Base-by-base conservation (phyloP, 2,888 invertebrate species). In the Xanthorhoe designata region DNA sequence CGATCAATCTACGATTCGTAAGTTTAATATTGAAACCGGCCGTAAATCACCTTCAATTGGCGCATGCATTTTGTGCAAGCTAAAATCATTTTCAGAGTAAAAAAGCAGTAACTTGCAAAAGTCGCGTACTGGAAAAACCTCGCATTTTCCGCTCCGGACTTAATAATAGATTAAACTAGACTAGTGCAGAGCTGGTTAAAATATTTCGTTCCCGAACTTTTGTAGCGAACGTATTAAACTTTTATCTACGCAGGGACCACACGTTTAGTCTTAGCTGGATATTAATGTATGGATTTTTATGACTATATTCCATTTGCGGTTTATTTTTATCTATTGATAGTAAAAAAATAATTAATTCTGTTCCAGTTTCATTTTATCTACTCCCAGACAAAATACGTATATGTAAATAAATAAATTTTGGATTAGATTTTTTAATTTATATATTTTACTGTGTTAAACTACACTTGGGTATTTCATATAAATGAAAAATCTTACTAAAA, bases 121-220 rank as follows among this genome's bases (percentile, higher is more conserved):
- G 38, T 42, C 38, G 38, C 38, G 13, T 35, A 60, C 29, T 18
- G 64, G 61, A 69, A 65, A 32, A 60, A 66, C 61, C 54, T 59
- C 71, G 64, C 68, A 73, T 71, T 71, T 71, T 61, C 63, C 61
- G 53, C 63, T 17, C 71, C 75, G 71, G 47, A 75, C 78, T 78
- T 78, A 79, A 76, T 78, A 80, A 78, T 78, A 78, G 76, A 81
- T 78, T 80, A 78, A 80, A 77, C 75, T 78, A 75, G 79, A 77
- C 76, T 78, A 75, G 79, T 76, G 76, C 78, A 74, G 76, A 64
- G 58, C 64, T 66, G 63, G 73, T 71, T 79, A 77, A 80, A 80
- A 76, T 81, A 81, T 79, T 78, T 81, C 75, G 76, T 69, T 63
- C 58, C 60, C 64, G 45, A 70, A 69, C 69, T 69, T 69, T 69